A percentile compares a stretch with the other conserved stretches of the same genome.
Conservation (phyloP, 2,113 vertebrate genomes). For the Tauraco erythrolophus region DNA sequence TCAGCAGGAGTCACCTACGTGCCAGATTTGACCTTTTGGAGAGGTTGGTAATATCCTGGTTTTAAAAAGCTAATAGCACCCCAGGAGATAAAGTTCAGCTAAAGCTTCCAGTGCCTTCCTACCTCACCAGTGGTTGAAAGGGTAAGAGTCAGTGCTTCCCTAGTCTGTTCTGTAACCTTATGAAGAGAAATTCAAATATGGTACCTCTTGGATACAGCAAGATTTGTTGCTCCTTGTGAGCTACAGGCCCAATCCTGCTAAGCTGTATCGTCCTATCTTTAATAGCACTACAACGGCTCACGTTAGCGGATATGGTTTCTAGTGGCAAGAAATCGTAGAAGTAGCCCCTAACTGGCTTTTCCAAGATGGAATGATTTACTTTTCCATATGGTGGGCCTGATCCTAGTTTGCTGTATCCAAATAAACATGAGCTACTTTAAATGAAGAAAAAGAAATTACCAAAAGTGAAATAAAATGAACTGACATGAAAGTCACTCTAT, state of each 20-base stretch:
- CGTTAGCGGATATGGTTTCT: not conserved
- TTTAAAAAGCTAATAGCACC: slow-evolving; percentile 63
- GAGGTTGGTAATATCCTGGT: slow-evolving; percentile 38
- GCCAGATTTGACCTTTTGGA: slow-evolving; percentile 60
- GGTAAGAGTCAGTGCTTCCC: not conserved
- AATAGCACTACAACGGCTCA: not conserved
- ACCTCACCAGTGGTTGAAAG: slow-evolving; percentile 35
- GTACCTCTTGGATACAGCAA: not conserved
- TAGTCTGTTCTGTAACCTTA: slow-evolving; percentile 2
- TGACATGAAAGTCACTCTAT: not conserved
- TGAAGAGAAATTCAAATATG: slow-evolving; percentile 33
- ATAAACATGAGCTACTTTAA: not conserved
- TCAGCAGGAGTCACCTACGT: slow-evolving; percentile 47
- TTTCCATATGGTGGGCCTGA: not conserved
- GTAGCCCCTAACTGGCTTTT: not conserved
- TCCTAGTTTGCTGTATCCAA: not conserved
- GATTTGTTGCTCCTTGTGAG: not conserved
- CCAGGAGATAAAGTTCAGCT: slow-evolving; percentile 55
- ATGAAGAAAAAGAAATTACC: not conserved
- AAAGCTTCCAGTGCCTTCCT: slow-evolving; percentile 45
- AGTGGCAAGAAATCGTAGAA: not conserved
- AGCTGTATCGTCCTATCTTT: not conserved
- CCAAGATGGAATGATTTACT: not conserved
- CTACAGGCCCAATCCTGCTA: not conserved
- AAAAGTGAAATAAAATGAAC: not conserved